A percentile compares a stretch with the other conserved stretches of the same genome.
phyloP scores from a whole-genome alignment of 2,797 vertebrate species.

The Triplophysa yarkandensis region DNA sequence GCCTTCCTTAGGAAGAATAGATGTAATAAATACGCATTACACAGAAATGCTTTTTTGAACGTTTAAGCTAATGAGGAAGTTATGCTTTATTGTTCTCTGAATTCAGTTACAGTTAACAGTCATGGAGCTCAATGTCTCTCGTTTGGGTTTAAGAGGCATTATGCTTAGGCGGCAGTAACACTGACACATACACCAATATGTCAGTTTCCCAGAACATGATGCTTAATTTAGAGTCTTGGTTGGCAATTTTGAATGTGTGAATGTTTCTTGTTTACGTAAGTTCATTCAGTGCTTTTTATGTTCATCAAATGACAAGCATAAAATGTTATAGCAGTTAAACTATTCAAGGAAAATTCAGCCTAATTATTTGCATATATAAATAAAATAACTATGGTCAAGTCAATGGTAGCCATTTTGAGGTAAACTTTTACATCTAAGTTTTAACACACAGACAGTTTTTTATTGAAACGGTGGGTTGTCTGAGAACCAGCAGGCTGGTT shows the following conservation, averaged over 20 bases:
- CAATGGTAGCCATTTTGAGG: too few relatives aligned
- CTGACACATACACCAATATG: conserved; percentile 4
- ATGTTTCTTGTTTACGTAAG: background rate
- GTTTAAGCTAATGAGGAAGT: conserved; percentile 37
- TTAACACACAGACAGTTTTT: too few relatives aligned
- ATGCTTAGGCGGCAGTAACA: background rate
- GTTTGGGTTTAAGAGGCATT: conserved; percentile 26
- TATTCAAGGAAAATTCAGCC: too few relatives aligned
- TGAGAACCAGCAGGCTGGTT: background rate
- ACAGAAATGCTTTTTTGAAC: conserved; percentile 21
- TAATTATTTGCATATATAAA: too few relatives aligned
- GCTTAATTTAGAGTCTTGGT: conserved; percentile 13
- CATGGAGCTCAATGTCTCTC: background rate
- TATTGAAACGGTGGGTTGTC: background rate
- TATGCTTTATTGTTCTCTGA: conserved; percentile 21
- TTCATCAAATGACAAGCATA: too few relatives aligned
- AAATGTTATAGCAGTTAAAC: too few relatives aligned
- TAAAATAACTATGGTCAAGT: too few relatives aligned
- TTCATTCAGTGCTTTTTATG: background rate
- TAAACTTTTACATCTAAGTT: too few relatives aligned
- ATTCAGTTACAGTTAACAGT: conserved; percentile 17
- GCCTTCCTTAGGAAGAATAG: conserved; percentile 35
- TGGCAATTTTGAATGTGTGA: background rate
- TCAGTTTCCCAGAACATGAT: conserved; percentile 14
- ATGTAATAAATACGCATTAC: conserved; percentile 23